A percentile compares a stretch with the other conserved stretches of the same genome.
Conservation (phyloP, 2,797 vertebrate species). For the Anguilla marmorata region DNA sequence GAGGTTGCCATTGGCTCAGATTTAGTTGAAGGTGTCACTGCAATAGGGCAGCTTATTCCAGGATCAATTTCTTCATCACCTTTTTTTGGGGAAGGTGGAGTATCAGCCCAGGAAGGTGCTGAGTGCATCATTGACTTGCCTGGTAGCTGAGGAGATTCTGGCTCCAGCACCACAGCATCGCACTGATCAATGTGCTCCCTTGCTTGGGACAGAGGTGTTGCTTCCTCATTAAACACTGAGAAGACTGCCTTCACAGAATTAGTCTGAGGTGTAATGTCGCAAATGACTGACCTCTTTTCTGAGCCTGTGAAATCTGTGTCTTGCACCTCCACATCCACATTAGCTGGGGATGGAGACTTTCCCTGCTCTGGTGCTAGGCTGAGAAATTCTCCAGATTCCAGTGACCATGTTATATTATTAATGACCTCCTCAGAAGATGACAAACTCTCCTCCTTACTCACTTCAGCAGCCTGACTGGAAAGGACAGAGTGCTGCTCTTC, state of each 20-base stretch:
- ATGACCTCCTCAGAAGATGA: constrained; percentile 58
- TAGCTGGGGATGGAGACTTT: constrained; percentile 55
- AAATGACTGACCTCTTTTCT: constrained; percentile 80
- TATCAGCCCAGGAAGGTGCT: constrained; percentile 81
- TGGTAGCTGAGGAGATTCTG: constrained; percentile 83
- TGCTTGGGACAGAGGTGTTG: constrained; percentile 62
- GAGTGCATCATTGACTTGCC: constrained; percentile 91
- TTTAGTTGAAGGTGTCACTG: constrained; percentile 79
- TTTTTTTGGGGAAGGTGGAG: constrained; percentile 79
- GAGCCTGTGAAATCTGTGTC: constrained; percentile 72
- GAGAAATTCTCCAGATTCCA: constrained; percentile 57
- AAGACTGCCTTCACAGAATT: constrained; percentile 76
- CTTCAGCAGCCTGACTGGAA: constrained; percentile 55
- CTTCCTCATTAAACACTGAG: constrained; percentile 74
- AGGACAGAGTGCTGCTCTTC: constrained; percentile 56
- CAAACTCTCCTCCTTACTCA: constrained; percentile 54
- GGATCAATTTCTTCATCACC: constrained; percentile 78
- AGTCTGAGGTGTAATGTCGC: constrained; percentile 78
- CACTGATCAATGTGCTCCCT: constrained; percentile 69
- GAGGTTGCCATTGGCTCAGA: constrained; percentile 82
- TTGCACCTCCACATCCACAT: constrained; percentile 51
- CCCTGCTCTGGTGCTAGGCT: constrained; percentile 58
- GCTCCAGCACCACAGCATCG: constrained; percentile 79
- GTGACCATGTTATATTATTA: constrained; percentile 60
- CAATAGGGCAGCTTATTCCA: constrained; percentile 74